These are phyloP conservation scores for Planiliza haematocheilus DNA, from an alignment of 2,113 vertebrate species.

Conservation along the genomic window DNA sequence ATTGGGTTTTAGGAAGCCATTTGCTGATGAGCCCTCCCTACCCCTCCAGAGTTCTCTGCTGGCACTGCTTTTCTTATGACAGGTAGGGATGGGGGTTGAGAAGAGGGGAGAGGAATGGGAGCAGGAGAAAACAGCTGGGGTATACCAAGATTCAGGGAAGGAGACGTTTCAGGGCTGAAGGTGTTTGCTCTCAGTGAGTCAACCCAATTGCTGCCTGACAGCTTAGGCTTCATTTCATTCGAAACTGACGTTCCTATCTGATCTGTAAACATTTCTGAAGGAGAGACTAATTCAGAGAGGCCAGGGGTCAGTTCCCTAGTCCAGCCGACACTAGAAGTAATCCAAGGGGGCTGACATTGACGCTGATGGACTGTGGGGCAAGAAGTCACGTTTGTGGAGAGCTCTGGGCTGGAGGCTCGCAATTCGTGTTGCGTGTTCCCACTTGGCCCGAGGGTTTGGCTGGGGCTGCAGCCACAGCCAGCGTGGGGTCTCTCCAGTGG, in stretches of 20 bases:
- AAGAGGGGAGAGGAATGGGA: neutral
- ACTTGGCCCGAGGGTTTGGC: conserved; percentile 17
- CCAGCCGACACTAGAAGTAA: conserved; percentile 55
- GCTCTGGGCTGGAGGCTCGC: conserved; percentile 43
- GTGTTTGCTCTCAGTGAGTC: conserved; percentile 31
- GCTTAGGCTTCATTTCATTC: conserved; percentile 36
- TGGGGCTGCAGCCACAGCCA: conserved; percentile 29
- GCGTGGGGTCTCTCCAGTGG: conserved; percentile 16
- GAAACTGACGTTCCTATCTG: neutral
- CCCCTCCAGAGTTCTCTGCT: conserved; percentile 38
- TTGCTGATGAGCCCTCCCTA: conserved; percentile 73
- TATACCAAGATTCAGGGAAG: conserved; percentile 30
- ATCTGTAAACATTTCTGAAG: conserved; percentile 33
- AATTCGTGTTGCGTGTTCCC: conserved; percentile 50
- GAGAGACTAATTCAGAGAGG: conserved; percentile 34
- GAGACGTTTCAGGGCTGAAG: conserved; percentile 21
- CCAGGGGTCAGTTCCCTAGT: conserved; percentile 52
- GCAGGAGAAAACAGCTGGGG: neutral
- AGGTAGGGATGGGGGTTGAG: conserved; percentile 13
- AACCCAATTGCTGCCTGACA: conserved; percentile 18
- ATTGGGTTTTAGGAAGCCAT: conserved; percentile 69
- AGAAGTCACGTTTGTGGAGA: conserved; percentile 45
- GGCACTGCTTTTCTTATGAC: conserved; percentile 51
- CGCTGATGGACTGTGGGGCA: conserved; percentile 61
- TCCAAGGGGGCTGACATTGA: conserved; percentile 64